phyloP scores from a whole-genome alignment of 2,797 vertebrate genomes.

The Cichlasoma orientale region DNA sequence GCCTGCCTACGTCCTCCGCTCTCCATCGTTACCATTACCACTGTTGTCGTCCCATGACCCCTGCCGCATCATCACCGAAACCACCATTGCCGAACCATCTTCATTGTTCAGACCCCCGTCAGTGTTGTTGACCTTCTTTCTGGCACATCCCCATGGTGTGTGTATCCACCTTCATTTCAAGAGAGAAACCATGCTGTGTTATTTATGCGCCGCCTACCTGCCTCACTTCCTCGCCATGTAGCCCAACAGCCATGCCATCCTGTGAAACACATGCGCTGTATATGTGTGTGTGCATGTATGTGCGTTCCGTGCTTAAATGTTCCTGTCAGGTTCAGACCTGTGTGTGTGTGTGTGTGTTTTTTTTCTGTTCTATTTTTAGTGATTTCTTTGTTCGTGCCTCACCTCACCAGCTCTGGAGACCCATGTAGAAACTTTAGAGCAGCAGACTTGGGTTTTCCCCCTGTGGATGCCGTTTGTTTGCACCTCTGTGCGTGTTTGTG shows the following conservation, averaged over 20 bases:
- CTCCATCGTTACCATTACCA: constrained; percentile 64
- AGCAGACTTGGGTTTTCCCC: constrained; percentile 9
- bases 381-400: constrained; percentile 9
- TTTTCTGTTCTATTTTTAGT: background rate
- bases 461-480: constrained; percentile 10
- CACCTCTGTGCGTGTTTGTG: constrained; percentile 32
- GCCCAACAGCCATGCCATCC: constrained; percentile 19
- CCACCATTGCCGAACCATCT: constrained; percentile 49
- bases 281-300: constrained; percentile 46
- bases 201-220: constrained; percentile 19
- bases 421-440: background rate
- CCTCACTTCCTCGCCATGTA: constrained; percentile 35
- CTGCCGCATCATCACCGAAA: constrained; percentile 43
- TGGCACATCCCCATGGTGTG: constrained; percentile 55
- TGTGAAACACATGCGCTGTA: constrained; percentile 36
- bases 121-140: constrained; percentile 25
- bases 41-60: constrained; percentile 61
- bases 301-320: constrained; percentile 46
- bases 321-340: constrained; percentile 17
- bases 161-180: constrained; percentile 44
- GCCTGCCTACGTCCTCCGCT: constrained; percentile 64
- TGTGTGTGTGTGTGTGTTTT: background rate
- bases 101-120: constrained; percentile 36
- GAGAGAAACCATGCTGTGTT: constrained; percentile 29
- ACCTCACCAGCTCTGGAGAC: constrained; percentile 19